These are phyloP conservation scores for Neuroscelio doddi DNA, from an alignment of 2,888 invertebrate species.

Conservation along the genomic window DNA sequence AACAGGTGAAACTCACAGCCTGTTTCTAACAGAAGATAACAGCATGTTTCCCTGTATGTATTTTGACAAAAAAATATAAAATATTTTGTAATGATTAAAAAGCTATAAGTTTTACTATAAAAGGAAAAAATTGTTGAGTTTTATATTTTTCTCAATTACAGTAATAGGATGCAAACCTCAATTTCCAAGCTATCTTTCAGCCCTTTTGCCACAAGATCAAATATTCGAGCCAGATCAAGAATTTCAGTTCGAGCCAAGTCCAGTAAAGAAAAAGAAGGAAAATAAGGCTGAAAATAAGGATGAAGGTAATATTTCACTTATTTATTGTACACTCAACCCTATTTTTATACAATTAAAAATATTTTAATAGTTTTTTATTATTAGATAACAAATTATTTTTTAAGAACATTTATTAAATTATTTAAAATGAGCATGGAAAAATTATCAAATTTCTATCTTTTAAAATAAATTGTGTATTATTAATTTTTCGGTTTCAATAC, in stretches of 20 bases:
- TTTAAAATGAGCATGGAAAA: no score
- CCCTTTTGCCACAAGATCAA: conserved; percentile 93
- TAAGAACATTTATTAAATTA: no score
- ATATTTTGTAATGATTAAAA: not conserved
- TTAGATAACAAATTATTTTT: no score
- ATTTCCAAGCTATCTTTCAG: conserved; percentile 88
- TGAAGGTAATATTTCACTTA: conserved; percentile 51
- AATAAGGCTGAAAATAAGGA: conserved; percentile 55
- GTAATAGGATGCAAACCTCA: conserved; percentile 92
- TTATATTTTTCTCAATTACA: conserved; percentile 65
- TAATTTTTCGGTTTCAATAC: no score
- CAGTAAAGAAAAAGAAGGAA: conserved; percentile 68
- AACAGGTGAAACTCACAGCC: conserved; percentile 92
- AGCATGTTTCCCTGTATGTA: conserved; percentile 89
- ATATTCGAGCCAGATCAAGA: conserved; percentile 88
- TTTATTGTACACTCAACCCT: no score
- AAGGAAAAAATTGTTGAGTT: conserved; percentile 10
- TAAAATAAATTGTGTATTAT: no score
- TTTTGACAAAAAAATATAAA: not conserved
- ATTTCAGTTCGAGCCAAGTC: conserved; percentile 64
- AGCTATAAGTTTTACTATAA: not conserved
- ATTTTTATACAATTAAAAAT: not conserved
- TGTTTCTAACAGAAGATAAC: conserved; percentile 92
- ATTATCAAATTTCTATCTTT: no score
- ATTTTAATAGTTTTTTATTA: no score